Conservation (phyloP, 2,797 vertebrate species). For the Channa striata region DNA sequence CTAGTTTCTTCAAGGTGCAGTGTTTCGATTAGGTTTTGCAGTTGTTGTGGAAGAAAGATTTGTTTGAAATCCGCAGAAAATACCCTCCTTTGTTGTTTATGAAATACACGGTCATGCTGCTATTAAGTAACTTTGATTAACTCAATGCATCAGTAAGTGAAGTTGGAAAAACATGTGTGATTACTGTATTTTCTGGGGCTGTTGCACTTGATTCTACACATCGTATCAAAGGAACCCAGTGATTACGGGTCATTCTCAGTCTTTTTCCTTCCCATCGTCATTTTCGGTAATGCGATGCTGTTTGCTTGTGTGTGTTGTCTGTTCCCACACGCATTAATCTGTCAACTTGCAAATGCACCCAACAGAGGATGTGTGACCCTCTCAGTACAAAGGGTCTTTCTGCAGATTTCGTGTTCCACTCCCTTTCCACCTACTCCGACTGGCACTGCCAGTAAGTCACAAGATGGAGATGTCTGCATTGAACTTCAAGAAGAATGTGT, state of each 20-base stretch:
- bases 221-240: background rate
- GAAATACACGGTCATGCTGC: background rate
- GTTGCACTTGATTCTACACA: background rate
- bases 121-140: slow-evolving; percentile 1
- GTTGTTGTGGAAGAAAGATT: background rate
- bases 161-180: background rate
- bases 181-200: background rate
- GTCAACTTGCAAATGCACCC: slow-evolving; percentile 19
- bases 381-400: slow-evolving; percentile 68
- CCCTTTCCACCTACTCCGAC: slow-evolving; percentile 62
- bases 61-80: background rate
- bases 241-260: background rate
- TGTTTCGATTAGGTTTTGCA: background rate
- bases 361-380: slow-evolving; percentile 64
- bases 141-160: background rate
- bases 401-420: slow-evolving; percentile 43
- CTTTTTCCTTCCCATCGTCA: slow-evolving; percentile 5
- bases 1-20: background rate
- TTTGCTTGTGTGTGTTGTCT: background rate
- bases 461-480: slow-evolving; percentile 39
- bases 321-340: slow-evolving; percentile 26
- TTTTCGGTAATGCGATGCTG: slow-evolving; percentile 42
- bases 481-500: slow-evolving; percentile 54
- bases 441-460: slow-evolving; percentile 67
- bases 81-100: too few relatives aligned